A percentile compares a stretch with the other conserved stretches of the same genome.
These are phyloP conservation scores for Hesperia comma DNA, from an alignment of 2,888 invertebrate genomes.

Conservation along the genomic window DNA sequence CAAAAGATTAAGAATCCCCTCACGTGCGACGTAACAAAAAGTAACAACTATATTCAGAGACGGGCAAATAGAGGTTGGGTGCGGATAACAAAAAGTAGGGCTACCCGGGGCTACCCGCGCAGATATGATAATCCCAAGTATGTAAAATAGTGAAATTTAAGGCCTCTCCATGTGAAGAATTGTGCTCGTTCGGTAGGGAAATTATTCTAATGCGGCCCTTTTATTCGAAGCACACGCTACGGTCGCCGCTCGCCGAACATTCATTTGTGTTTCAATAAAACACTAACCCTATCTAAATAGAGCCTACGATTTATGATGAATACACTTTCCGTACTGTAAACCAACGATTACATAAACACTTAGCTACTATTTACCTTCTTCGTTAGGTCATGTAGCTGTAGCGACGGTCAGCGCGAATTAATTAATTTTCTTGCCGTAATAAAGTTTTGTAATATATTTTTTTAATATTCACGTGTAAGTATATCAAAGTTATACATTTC, in stretches of 20 bases:
- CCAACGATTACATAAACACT: slow-evolving; percentile 50
- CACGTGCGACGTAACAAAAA: slow-evolving; percentile 81
- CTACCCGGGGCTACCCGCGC: slow-evolving; percentile 67
- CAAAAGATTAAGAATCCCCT: slow-evolving; percentile 74
- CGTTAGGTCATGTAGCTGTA: no score
- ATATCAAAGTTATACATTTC: no score
- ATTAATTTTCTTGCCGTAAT: no score
- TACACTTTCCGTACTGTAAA: slow-evolving; percentile 50
- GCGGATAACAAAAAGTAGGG: slow-evolving; percentile 79
- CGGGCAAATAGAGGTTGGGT: slow-evolving; percentile 79
- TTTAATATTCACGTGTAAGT: no score
- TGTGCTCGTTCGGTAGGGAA: slow-evolving; percentile 77
- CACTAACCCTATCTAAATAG: slow-evolving; percentile 81
- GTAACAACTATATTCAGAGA: slow-evolving; percentile 83
- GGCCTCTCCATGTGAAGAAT: slow-evolving; percentile 83
- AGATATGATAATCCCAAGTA: slow-evolving; percentile 83
- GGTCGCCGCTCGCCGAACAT: slow-evolving; percentile 68
- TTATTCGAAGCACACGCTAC: slow-evolving; percentile 80
- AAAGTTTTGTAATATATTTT: no score
- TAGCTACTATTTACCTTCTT: no score
- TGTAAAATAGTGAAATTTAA: slow-evolving; percentile 84
- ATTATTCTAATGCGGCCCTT: slow-evolving; percentile 83
- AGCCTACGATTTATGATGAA: slow-evolving; percentile 62
- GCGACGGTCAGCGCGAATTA: no score
- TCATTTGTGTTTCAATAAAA: slow-evolving; percentile 84